phyloP scores from a whole-genome alignment of 2,888 invertebrate genomes.

The Anoplius nigerrimus region DNA sequence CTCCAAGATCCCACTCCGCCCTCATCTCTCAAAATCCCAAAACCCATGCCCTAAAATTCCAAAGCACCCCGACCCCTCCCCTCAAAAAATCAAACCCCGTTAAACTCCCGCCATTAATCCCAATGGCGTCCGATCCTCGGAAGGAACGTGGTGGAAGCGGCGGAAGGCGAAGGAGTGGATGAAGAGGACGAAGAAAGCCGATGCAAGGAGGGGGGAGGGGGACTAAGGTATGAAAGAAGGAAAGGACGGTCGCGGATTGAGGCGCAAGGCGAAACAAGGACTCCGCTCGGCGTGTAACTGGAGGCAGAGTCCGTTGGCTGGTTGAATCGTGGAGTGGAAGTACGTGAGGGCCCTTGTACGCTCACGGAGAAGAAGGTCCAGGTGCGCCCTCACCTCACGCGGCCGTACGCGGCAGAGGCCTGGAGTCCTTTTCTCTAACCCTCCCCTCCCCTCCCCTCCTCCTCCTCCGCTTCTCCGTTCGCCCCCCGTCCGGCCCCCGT shows the following conservation, averaged over 20 bases:
- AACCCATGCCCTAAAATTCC: too few relatives aligned
- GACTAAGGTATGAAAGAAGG: background rate
- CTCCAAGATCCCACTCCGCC: too few relatives aligned
- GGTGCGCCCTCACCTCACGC: slow-evolving; percentile 63
- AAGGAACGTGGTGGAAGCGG: too few relatives aligned
- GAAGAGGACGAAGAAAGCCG: too few relatives aligned
- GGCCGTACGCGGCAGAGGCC: slow-evolving; percentile 55
- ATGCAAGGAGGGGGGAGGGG: too few relatives aligned
- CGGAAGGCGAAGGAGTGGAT: too few relatives aligned
- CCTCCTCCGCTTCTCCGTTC: background rate
- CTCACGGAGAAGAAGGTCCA: slow-evolving; percentile 69
- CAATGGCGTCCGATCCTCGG: too few relatives aligned
- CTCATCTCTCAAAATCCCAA: too few relatives aligned
- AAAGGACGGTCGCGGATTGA: background rate
- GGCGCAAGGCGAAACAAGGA: slow-evolving; percentile 24
- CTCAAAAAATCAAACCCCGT: too few relatives aligned
- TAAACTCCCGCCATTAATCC: too few relatives aligned
- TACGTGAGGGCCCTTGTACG: slow-evolving; percentile 65
- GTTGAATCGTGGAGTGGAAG: slow-evolving; percentile 68
- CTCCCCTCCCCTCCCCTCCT: slow-evolving; percentile 5
- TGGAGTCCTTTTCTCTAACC: slow-evolving; percentile 50
- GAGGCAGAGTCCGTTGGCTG: slow-evolving; percentile 64
- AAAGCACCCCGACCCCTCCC: too few relatives aligned
- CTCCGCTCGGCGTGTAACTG: slow-evolving; percentile 50
- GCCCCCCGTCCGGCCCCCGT: slow-evolving; percentile 4